Conservation (phyloP, 2,797 vertebrate species). For the Tympanoctomys barrerae region DNA sequence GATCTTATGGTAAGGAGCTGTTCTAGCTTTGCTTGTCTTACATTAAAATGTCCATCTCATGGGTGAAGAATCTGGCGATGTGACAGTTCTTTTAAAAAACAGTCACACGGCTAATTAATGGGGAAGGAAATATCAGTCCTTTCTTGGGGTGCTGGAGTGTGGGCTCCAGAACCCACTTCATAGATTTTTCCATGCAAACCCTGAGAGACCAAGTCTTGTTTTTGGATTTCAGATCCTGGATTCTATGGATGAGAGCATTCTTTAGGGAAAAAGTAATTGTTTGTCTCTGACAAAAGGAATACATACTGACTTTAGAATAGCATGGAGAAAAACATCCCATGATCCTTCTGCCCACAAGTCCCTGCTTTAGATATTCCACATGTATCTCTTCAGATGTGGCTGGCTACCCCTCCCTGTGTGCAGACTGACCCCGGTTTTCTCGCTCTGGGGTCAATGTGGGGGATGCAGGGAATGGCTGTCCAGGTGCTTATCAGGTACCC, state of each 20-base stretch:
- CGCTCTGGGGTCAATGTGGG: neutral
- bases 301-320: neutral
- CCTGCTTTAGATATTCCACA: neutral
- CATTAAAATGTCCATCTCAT: neutral
- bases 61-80: neutral
- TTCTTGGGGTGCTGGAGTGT: neutral
- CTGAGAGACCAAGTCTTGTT: fast-evolving
- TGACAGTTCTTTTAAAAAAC: neutral
- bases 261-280: neutral
- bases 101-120: neutral
- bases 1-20: neutral
- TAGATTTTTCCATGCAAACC: neutral
- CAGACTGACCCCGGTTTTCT: neutral
- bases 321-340: neutral
- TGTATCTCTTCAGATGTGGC: neutral
- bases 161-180: neutral
- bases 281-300: neutral
- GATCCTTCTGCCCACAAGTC: neutral
- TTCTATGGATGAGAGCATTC: neutral
- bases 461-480: too few species aligned
- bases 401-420: too few species aligned
- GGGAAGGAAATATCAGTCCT: neutral
- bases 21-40: neutral
- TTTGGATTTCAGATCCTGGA: neutral
- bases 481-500: too few species aligned